phyloP scores from a whole-genome alignment of 2,113 vertebrate genomes.

The Porphyrio hochstetteri region DNA sequence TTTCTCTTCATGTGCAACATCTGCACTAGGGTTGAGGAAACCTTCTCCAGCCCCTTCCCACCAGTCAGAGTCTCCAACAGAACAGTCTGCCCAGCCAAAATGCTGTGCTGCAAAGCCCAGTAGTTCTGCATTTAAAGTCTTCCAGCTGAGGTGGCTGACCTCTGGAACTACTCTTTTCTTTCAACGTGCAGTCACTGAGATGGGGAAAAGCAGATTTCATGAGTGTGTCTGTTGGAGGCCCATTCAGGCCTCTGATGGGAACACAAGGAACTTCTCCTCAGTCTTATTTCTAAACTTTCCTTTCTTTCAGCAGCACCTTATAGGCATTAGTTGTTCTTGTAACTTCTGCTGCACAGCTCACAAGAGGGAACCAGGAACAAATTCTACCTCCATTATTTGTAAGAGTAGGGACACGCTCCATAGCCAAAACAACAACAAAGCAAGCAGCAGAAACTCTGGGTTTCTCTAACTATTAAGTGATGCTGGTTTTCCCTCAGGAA shows the following conservation, averaged over 20 bases:
- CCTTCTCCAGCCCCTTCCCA: background rate
- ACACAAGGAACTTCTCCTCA: background rate
- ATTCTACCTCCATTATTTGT: background rate
- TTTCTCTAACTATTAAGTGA: background rate
- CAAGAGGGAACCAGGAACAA: background rate
- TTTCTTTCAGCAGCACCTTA: background rate
- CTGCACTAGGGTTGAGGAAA: background rate
- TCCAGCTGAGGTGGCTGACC: background rate
- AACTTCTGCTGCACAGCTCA: background rate
- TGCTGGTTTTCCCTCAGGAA: background rate
- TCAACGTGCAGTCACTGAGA: background rate
- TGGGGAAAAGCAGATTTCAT: background rate
- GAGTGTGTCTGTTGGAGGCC: background rate
- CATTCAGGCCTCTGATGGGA: background rate
- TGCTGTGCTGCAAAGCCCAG: background rate
- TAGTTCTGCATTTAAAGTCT: background rate
- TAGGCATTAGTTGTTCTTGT: background rate
- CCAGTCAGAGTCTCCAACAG: background rate
- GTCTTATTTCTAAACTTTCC: background rate
- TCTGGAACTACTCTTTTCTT: background rate
- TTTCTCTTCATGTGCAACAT: background rate
- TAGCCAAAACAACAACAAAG: background rate
- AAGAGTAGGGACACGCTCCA: background rate
- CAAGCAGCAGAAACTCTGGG: background rate
- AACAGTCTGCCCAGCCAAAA: background rate